phyloP scores from a whole-genome alignment of 2,888 invertebrate genomes.

The Coelopa pilipes region DNA sequence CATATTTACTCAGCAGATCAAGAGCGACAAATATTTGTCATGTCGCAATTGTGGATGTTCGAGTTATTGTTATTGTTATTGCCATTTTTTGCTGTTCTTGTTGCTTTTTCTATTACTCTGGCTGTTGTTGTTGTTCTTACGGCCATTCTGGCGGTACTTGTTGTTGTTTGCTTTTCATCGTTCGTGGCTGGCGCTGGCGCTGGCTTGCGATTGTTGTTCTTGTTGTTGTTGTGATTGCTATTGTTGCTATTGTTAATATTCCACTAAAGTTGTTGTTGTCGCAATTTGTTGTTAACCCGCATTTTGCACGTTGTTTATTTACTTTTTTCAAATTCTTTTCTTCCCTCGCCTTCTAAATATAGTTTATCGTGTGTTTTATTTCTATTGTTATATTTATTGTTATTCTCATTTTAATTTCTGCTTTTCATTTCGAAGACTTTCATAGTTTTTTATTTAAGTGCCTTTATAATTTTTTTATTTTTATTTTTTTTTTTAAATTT shows the following conservation, averaged over 20 bases:
- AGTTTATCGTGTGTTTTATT: no score
- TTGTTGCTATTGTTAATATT: not conserved
- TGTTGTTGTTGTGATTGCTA: not conserved
- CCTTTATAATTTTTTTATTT: no score
- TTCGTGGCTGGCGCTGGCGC: no score
- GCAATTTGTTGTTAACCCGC: conserved; percentile 10
- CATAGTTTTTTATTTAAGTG: no score
- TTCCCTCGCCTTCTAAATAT: no score
- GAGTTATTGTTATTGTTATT: not conserved
- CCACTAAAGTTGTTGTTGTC: not conserved
- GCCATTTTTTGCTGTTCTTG: not conserved
- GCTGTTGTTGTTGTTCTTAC: not conserved
- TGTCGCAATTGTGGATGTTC: not conserved
- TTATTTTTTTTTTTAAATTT: no score
- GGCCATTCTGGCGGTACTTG: no score
- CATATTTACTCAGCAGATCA: not conserved
- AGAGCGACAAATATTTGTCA: conserved; percentile 6
- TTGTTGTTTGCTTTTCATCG: no score
- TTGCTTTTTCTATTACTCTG: not conserved
- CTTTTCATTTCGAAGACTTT: no score
- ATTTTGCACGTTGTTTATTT: conserved; percentile 13
- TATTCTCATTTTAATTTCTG: no score
- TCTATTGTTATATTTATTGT: no score
- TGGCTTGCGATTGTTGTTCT: not conserved
- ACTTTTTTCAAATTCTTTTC: not conserved